Evolutionary conservation across 2,113 vertebrate genomes (phyloP).

Genomic region (Semnornis frantzii): DNA sequence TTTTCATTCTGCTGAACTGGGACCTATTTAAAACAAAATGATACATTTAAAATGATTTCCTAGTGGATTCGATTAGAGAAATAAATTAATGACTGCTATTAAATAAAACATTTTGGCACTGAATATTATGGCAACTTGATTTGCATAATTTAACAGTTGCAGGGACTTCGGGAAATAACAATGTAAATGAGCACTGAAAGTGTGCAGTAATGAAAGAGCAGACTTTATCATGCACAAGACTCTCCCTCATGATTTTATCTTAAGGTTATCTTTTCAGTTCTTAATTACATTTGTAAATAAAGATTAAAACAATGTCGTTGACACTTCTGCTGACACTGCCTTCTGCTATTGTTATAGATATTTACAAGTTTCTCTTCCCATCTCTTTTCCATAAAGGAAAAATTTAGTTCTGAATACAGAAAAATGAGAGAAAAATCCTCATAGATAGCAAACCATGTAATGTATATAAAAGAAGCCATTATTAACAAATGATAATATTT

Average conservation of each 20-base stretch:
- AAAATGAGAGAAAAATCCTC: not conserved
- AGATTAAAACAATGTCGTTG: slow-evolving; percentile 10
- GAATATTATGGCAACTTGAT: slow-evolving; percentile 56
- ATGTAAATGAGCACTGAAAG: slow-evolving; percentile 44
- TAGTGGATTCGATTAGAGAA: slow-evolving; percentile 55
- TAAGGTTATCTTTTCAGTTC: not conserved
- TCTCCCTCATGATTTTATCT: not conserved
- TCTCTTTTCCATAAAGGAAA: not conserved
- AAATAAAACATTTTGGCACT: slow-evolving; percentile 67
- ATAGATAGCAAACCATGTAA: not conserved
- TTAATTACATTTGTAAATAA: slow-evolving; percentile 52
- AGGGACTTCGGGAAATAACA: slow-evolving; percentile 63
- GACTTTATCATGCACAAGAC: not conserved
- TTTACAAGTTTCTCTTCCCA: not conserved
- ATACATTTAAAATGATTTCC: slow-evolving; percentile 64
- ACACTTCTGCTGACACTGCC: not conserved
- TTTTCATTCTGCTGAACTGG: slow-evolving; percentile 11
- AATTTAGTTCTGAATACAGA: not conserved
- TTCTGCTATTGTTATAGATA: not conserved
- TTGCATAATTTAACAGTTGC: slow-evolving; percentile 69
- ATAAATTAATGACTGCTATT: slow-evolving; percentile 66
- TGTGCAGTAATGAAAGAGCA: slow-evolving; percentile 27
- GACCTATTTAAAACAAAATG: slow-evolving; percentile 57
- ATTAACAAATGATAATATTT: not conserved
- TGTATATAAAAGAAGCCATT: not conserved